A percentile compares a stretch with the other conserved stretches of the same genome.
Conservation (phyloP, 2,113 vertebrate genomes). For the Hirundichthys speculiger region DNA sequence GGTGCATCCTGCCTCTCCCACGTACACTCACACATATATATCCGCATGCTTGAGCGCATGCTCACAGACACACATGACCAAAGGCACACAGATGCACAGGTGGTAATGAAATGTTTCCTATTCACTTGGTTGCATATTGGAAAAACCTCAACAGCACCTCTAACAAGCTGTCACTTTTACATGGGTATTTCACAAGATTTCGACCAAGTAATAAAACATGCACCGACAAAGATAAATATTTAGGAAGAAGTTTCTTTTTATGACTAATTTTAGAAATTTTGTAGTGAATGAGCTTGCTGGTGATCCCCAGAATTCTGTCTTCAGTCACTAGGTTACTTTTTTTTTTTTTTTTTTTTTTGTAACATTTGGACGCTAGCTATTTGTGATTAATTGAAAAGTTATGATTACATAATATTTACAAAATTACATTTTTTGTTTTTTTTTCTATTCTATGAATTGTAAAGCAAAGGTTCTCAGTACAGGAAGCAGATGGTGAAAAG, state of each 20-base stretch:
- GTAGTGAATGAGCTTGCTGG: too few relatives aligned
- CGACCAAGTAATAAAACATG: background rate
- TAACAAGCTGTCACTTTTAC: constrained; percentile 1
- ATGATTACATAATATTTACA: too few relatives aligned
- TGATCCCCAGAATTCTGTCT: too few relatives aligned
- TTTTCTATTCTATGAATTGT: constrained; percentile 20
- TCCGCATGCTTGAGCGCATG: constrained; percentile 27
- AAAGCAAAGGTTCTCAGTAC: constrained; percentile 58
- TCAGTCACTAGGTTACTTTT: too few relatives aligned
- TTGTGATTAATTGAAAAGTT: too few relatives aligned
- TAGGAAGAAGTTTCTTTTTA: too few relatives aligned
- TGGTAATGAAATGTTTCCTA: constrained; percentile 45
- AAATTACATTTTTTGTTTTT: background rate
- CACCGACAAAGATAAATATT: background rate
- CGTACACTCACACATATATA: constrained; percentile 27
- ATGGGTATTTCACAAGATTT: background rate
- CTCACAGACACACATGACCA: constrained; percentile 23
- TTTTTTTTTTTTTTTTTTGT: too few relatives aligned
- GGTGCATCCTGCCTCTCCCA: constrained; percentile 56
- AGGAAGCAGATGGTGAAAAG: constrained; percentile 80
- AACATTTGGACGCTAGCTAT: too few relatives aligned
- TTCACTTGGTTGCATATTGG: background rate
- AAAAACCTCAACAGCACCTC: constrained; percentile 9
- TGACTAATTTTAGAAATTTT: too few relatives aligned
- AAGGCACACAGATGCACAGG: constrained; percentile 27